These are phyloP conservation scores for Panthera uncia DNA, from an alignment of 2,113 vertebrate genomes.

Conservation along the genomic window DNA sequence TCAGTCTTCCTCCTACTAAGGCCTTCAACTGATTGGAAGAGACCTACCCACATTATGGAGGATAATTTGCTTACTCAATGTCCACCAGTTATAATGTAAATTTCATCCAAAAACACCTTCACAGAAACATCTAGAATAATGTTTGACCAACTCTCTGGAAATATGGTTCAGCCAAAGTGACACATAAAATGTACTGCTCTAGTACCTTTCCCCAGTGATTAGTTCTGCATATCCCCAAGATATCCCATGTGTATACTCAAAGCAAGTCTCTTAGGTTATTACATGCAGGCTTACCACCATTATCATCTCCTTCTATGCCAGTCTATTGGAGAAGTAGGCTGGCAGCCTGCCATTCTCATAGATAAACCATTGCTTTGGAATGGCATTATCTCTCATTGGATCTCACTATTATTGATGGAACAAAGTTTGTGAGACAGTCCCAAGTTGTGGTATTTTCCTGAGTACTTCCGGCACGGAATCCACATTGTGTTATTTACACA, in stretches of 20 bases:
- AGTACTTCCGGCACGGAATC: not conserved
- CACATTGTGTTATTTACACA: not conserved
- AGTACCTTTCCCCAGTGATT: not conserved
- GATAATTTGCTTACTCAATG: not conserved
- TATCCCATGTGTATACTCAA: not conserved
- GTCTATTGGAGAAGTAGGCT: not conserved
- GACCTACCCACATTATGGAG: not conserved
- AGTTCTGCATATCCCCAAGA: not conserved
- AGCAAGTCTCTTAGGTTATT: not conserved
- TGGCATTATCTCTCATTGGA: not conserved
- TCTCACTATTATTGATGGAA: not conserved
- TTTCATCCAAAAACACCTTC: not conserved
- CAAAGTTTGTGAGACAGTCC: not conserved
- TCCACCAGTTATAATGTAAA: not conserved
- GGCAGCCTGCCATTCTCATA: not conserved
- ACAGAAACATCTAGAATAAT: not conserved
- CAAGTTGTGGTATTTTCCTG: not conserved
- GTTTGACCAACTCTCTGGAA: not conserved
- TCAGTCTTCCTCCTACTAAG: not conserved
- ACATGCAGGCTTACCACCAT: accelerated
- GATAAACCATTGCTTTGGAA: not conserved
- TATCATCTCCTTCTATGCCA: accelerated
- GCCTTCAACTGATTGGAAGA: not conserved
- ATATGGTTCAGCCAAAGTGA: not conserved
- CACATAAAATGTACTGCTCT: not conserved